Evolutionary conservation across 2,888 invertebrate genomes (phyloP).

Genomic region (Drosophila putrida): DNA sequence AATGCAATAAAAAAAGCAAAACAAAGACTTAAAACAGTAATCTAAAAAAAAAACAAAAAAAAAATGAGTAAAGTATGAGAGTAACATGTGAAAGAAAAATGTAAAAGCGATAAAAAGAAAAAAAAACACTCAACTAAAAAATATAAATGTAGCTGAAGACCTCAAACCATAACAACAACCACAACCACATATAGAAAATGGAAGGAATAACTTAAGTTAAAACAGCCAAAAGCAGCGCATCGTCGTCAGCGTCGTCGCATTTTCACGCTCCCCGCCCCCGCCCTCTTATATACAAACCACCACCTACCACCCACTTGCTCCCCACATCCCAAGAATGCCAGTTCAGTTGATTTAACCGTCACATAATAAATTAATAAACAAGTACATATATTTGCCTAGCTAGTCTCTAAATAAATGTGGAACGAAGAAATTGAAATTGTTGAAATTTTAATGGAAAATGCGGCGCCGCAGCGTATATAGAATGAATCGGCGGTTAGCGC

Average conservation of each 20-base stretch:
- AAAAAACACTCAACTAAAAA: constrained; percentile 39
- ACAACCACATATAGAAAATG: constrained; percentile 5
- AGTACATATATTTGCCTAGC: constrained; percentile 48
- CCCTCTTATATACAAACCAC: too few species aligned
- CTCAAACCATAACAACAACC: constrained; percentile 27
- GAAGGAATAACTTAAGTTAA: constrained; percentile 33
- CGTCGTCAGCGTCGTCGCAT: constrained; percentile 30
- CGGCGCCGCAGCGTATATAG: constrained; percentile 34
- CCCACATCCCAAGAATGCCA: not conserved
- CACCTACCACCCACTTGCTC: not conserved
- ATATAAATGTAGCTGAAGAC: constrained; percentile 36
- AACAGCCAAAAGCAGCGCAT: constrained; percentile 24
- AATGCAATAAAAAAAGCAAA: constrained; percentile 84
- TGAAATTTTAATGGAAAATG: constrained; percentile 20
- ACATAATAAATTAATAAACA: constrained; percentile 10
- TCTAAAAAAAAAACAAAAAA: constrained; percentile 55
- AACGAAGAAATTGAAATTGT: constrained; percentile 38
- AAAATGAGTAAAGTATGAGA: constrained; percentile 20
- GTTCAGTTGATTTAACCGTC: constrained; percentile 29
- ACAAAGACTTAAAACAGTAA: constrained; percentile 84
- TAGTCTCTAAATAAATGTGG: constrained; percentile 48
- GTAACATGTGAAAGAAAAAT: constrained; percentile 36
- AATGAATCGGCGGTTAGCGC: constrained; percentile 42
- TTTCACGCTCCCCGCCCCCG: constrained; percentile 8
- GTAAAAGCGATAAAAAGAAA: constrained; percentile 49